Evolutionary conservation across 2,888 invertebrate species (phyloP).

Genomic region (Mimas tiliae): DNA sequence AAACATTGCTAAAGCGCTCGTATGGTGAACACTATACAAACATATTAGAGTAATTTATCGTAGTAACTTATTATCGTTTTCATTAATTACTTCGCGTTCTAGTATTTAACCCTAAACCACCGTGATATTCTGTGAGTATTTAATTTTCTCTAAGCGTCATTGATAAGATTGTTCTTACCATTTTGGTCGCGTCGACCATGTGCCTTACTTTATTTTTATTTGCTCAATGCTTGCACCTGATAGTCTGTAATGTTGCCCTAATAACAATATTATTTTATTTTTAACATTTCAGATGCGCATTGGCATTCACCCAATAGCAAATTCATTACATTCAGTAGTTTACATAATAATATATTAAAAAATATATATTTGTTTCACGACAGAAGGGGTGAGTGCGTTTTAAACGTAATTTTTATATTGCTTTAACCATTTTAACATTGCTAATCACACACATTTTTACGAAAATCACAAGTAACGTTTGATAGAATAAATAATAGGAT

Average conservation of each 20-base stretch:
- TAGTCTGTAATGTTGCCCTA: slow-evolving; percentile 55
- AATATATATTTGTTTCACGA: not conserved
- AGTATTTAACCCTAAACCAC: slow-evolving; percentile 53
- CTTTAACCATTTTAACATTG: slow-evolving; percentile 24
- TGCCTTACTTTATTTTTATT: slow-evolving; percentile 78
- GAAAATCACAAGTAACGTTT: slow-evolving; percentile 47
- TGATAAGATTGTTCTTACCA: slow-evolving; percentile 46
- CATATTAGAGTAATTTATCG: slow-evolving; percentile 16
- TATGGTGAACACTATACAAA: slow-evolving; percentile 16
- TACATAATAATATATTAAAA: not conserved
- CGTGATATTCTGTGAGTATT: slow-evolving; percentile 55
- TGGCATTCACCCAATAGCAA: slow-evolving; percentile 29
- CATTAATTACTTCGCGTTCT: slow-evolving; percentile 40
- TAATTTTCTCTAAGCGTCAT: slow-evolving; percentile 39
- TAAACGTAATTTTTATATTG: slow-evolving; percentile 19
- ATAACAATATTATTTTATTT: slow-evolving; percentile 23
- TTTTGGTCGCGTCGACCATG: slow-evolving; percentile 68
- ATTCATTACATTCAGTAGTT: not conserved
- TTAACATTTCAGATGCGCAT: slow-evolving; percentile 10
- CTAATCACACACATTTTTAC: slow-evolving; percentile 21
- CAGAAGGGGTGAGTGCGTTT: slow-evolving; percentile 8
- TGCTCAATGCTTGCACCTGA: slow-evolving; percentile 74
- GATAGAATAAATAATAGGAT: slow-evolving; percentile 55
- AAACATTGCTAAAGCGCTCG: slow-evolving; percentile 14
- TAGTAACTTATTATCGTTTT: slow-evolving; percentile 30